These are phyloP conservation scores for Perdita meconis DNA, from an alignment of 2,888 invertebrate species.

Conservation along the genomic window DNA sequence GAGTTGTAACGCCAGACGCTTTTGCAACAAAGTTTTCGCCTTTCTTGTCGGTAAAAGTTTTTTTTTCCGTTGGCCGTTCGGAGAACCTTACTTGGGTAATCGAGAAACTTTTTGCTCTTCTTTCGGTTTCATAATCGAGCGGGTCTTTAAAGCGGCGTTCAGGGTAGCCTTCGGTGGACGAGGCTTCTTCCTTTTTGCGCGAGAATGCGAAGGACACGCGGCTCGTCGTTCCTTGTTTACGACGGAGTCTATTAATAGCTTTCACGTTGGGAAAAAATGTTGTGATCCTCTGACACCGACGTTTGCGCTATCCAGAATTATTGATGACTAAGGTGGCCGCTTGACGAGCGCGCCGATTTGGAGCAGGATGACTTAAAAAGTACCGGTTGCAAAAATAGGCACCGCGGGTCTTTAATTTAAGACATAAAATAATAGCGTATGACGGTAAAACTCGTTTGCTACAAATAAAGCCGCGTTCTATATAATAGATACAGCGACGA, in stretches of 20 bases:
- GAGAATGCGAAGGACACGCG: not conserved
- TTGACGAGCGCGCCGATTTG: not conserved
- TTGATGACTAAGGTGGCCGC: not conserved
- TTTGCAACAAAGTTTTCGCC: no score
- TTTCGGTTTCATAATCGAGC: not conserved
- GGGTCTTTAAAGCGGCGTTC: no score
- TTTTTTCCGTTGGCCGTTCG: not conserved
- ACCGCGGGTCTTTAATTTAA: no score
- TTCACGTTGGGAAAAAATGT: not conserved
- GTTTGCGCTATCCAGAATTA: not conserved
- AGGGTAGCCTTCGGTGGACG: not conserved
- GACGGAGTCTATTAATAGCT: constrained; percentile 13
- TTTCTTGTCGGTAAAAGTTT: not conserved
- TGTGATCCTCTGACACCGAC: not conserved
- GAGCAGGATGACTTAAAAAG: not conserved
- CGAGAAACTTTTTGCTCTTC: not conserved
- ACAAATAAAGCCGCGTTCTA: no score
- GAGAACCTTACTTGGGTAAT: not conserved
- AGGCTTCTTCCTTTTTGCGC: not conserved
- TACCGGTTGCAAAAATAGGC: not conserved
- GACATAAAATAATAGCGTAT: no score
- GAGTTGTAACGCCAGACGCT: no score
- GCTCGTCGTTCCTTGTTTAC: not conserved
- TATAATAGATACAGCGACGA: no score
- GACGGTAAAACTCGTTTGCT: no score